Conservation (phyloP, 2,113 vertebrate species). For the Corythornis vintsioides region DNA sequence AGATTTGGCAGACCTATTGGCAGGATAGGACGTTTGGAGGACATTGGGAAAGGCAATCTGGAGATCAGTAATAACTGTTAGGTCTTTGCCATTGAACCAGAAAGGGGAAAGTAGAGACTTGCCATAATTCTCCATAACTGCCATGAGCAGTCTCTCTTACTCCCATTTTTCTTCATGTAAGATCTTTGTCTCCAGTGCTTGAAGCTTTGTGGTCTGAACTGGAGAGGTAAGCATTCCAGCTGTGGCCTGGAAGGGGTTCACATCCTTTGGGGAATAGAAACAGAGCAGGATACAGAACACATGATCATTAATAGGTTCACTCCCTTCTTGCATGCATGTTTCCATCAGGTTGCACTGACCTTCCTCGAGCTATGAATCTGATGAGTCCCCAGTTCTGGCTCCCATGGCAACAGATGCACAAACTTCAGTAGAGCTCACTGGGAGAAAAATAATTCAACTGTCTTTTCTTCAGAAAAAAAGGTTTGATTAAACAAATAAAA, state of each 20-base stretch:
- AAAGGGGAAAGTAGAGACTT: slow-evolving; percentile 23
- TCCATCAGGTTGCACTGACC: not conserved
- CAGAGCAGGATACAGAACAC: not conserved
- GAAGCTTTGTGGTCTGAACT: slow-evolving; percentile 3
- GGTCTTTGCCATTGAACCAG: slow-evolving; percentile 32
- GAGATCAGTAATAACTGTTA: slow-evolving; percentile 17
- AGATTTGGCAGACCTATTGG: not conserved
- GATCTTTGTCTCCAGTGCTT: slow-evolving; percentile 11
- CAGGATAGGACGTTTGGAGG: slow-evolving; percentile 41
- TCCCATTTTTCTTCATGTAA: not conserved
- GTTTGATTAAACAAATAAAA: slow-evolving; percentile 46
- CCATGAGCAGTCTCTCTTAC: not conserved
- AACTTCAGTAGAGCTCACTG: not conserved
- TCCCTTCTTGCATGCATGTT: not conserved
- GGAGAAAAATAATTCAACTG: not conserved
- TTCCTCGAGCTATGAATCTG: not conserved
- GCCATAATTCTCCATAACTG: not conserved
- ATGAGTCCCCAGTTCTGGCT: not conserved
- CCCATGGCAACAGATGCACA: not conserved
- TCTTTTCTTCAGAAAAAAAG: not conserved
- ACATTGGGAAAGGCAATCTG: not conserved
- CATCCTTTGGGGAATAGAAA: not conserved
- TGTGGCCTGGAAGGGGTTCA: not conserved
- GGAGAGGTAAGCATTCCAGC: not conserved
- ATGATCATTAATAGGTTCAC: not conserved